Percentiles rank a stretch among this genome's conserved stretches.
Evolutionary conservation across 1,140 invertebrate genomes (phyloP).

Genomic region (Latrodectus geometricus): DNA sequence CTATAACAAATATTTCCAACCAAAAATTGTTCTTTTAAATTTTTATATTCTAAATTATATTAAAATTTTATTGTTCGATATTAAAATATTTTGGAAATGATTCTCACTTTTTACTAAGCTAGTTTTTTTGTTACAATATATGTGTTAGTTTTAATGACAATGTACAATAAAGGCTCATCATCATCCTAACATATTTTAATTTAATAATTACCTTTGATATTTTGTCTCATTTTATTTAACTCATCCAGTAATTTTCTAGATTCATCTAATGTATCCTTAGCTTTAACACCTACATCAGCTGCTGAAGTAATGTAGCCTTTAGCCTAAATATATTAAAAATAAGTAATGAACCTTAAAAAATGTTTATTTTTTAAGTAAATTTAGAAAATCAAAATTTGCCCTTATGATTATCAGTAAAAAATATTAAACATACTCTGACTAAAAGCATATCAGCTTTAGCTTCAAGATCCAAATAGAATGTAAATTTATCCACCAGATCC

Average conservation of each 20-base stretch:
- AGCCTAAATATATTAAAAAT: slow-evolving; percentile 1
- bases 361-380: neutral
- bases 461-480: slow-evolving; percentile 64
- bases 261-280: slow-evolving; percentile 74
- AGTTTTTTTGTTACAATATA: no score
- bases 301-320: slow-evolving; percentile 42
- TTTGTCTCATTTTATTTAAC: slow-evolving; percentile 70
- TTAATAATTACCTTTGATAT: slow-evolving; percentile 37
- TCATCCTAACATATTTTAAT: no score
- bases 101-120: no score
- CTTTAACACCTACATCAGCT: slow-evolving; percentile 21
- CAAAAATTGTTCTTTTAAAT: no score
- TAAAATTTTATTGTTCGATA: no score
- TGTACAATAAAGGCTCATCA: no score
- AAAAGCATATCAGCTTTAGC: slow-evolving; percentile 62
- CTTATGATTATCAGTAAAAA: neutral
- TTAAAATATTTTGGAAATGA: no score
- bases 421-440: slow-evolving; percentile 36
- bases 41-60: no score
- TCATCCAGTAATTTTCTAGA: slow-evolving; percentile 73
- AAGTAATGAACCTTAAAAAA: neutral
- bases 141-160: no score
- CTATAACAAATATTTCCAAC: no score
- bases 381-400: neutral
- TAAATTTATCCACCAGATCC: slow-evolving; percentile 62